A percentile compares a stretch with the other conserved stretches of the same genome.
phyloP scores from a whole-genome alignment of 2,888 invertebrate genomes.

The Copidosoma aretas region DNA sequence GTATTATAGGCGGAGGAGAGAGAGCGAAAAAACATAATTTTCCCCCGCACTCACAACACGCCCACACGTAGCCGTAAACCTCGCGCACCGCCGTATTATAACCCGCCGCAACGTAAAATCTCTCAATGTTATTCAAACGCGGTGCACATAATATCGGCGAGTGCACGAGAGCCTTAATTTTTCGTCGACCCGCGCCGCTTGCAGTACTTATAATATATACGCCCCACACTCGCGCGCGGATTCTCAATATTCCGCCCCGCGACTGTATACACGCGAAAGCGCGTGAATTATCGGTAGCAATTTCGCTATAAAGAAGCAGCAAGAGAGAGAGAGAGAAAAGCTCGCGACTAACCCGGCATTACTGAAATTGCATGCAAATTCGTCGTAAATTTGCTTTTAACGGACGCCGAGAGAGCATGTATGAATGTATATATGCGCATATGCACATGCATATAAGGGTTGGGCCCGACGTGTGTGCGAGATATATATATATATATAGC shows the following conservation, averaged over 20 bases:
- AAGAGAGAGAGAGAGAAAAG: not conserved
- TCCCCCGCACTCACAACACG: too few relatives aligned
- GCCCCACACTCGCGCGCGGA: conserved; percentile 13
- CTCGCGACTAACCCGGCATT: conserved; percentile 9
- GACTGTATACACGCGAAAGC: conserved; percentile 13
- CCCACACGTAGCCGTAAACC: too few relatives aligned
- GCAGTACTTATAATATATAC: conserved; percentile 13
- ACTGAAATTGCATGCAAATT: conserved; percentile 35
- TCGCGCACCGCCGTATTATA: too few relatives aligned
- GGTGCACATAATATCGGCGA: not conserved
- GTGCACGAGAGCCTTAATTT: conserved; percentile 7
- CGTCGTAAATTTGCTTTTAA: conserved; percentile 33
- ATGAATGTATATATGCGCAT: too few relatives aligned
- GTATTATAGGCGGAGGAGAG: too few relatives aligned
- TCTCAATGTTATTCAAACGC: not conserved
- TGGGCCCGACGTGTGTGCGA: not conserved
- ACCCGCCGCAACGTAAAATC: not conserved
- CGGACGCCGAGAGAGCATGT: conserved; percentile 9
- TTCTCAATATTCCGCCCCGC: too few relatives aligned
- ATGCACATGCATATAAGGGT: too few relatives aligned
- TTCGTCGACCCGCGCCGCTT: not conserved
- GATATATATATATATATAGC: not conserved
- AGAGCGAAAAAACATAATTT: too few relatives aligned
- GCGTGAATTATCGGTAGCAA: conserved; percentile 28
- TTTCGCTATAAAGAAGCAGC: conserved; percentile 10